A percentile compares a stretch with the other conserved stretches of the same genome.
phyloP scores from a whole-genome alignment of 2,797 vertebrate species.

The Anniella stebbinsi region DNA sequence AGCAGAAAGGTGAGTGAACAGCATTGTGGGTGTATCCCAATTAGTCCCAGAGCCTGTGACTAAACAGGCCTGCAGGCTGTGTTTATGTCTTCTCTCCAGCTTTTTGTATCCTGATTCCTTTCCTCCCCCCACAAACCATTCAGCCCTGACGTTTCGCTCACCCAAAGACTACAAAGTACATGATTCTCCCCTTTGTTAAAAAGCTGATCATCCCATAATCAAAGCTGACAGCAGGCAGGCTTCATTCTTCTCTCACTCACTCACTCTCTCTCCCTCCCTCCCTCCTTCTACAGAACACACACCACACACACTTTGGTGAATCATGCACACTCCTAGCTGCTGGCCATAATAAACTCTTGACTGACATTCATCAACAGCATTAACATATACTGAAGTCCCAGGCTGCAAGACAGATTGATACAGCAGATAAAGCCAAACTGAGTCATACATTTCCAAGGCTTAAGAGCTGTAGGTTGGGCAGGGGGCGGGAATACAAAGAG shows the following conservation, averaged over 20 bases:
- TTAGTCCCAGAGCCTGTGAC: conserved; percentile 41
- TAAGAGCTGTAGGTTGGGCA: not conserved
- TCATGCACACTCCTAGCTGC: conserved; percentile 72
- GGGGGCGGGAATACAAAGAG: not conserved
- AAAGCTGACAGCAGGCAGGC: conserved; percentile 58
- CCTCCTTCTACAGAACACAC: not conserved
- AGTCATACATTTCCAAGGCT: not conserved
- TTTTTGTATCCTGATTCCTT: conserved; percentile 37
- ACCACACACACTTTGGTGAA: conserved; percentile 58
- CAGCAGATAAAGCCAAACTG: conserved; percentile 11
- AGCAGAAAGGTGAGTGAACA: conserved; percentile 41
- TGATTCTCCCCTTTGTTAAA: conserved; percentile 44
- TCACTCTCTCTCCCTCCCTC: not conserved
- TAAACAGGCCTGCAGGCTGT: conserved; percentile 50
- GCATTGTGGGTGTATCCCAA: conserved; percentile 30
- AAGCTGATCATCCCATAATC: conserved; percentile 58
- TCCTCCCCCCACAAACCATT: conserved; percentile 13
- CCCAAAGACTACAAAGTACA: conserved; percentile 51
- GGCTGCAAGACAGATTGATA: conserved; percentile 59
- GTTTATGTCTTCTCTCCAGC: conserved; percentile 37
- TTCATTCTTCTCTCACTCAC: conserved; percentile 42
- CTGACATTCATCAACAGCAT: conserved; percentile 64
- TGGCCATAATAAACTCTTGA: conserved; percentile 71
- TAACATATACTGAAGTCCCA: conserved; percentile 62
- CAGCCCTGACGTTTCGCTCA: conserved; percentile 42